These are phyloP conservation scores for Drosophila baimaii DNA, from an alignment of 1,140 invertebrate species.

Conservation along the genomic window DNA sequence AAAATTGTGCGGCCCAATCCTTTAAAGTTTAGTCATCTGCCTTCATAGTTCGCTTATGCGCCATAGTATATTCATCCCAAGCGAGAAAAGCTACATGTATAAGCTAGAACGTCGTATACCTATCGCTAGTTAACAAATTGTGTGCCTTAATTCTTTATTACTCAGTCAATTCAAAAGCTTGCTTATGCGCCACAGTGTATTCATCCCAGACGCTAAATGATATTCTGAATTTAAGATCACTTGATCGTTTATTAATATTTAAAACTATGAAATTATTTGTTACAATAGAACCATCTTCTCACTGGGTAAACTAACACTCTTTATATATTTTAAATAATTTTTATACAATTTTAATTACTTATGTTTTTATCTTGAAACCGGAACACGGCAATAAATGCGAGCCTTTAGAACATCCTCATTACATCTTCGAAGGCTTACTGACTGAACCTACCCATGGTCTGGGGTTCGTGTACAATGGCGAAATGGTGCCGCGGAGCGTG, in stretches of 20 bases:
- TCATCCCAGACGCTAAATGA: no score
- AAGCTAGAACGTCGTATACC: no score
- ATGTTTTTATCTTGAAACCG: background rate
- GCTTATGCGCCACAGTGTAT: no score
- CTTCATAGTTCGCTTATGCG: no score
- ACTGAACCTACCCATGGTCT: slow-evolving; percentile 38
- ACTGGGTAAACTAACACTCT: background rate
- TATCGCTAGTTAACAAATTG: no score
- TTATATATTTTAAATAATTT: slow-evolving; percentile 8
- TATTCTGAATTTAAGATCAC: no score
- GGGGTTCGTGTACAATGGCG: slow-evolving; percentile 62
- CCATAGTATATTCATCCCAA: no score
- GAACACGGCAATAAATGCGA: background rate
- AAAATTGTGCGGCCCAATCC: no score
- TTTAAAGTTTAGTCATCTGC: no score
- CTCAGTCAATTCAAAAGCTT: no score
- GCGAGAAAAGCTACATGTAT: no score
- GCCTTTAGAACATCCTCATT: background rate
- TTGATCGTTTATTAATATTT: background rate
- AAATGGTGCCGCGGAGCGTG: slow-evolving; percentile 63
- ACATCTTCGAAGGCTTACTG: background rate
- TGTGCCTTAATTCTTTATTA: no score
- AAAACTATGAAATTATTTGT: background rate
- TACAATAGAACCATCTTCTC: background rate
- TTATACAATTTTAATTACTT: slow-evolving; percentile 2